A percentile compares a stretch with the other conserved stretches of the same genome.
These are phyloP conservation scores for Hofmannophila pseudospretella DNA, from an alignment of 2,888 invertebrate genomes.

Conservation along the genomic window DNA sequence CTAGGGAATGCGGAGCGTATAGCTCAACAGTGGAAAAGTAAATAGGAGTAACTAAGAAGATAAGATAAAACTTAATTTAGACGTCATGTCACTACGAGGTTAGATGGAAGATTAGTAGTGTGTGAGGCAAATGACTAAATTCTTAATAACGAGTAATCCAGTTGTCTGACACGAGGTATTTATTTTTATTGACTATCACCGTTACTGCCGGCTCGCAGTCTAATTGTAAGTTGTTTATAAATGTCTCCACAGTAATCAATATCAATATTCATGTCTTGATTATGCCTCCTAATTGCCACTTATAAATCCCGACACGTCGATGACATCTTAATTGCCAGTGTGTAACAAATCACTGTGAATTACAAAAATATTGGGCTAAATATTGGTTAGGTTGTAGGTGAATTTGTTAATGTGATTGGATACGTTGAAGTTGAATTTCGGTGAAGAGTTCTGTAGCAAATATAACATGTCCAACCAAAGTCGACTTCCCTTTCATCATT, in stretches of 20 bases:
- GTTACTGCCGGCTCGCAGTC: constrained; percentile 37
- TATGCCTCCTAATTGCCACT: constrained; percentile 64
- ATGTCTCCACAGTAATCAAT: constrained; percentile 58
- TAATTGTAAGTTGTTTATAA: constrained; percentile 62
- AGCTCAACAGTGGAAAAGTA: too few species aligned
- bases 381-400: neutral
- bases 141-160: constrained; percentile 26
- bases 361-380: constrained; percentile 1
- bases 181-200: constrained; percentile 30
- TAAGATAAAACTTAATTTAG: too few species aligned
- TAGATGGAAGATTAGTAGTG: too few species aligned
- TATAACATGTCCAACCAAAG: too few species aligned
- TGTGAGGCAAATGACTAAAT: neutral
- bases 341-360: constrained; percentile 56
- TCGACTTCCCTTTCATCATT: too few species aligned
- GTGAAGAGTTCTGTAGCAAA: too few species aligned
- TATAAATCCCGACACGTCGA: constrained; percentile 65
- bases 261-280: constrained; percentile 70
- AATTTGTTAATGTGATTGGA: neutral
- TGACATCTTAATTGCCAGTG: constrained; percentile 72
- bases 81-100: too few species aligned
- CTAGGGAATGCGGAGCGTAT: too few species aligned
- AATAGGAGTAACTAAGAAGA: too few species aligned
- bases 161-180: constrained; percentile 24
- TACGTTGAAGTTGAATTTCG: neutral